phyloP scores from a whole-genome alignment of 2,888 invertebrate species.

The Dugesia japonica region DNA sequence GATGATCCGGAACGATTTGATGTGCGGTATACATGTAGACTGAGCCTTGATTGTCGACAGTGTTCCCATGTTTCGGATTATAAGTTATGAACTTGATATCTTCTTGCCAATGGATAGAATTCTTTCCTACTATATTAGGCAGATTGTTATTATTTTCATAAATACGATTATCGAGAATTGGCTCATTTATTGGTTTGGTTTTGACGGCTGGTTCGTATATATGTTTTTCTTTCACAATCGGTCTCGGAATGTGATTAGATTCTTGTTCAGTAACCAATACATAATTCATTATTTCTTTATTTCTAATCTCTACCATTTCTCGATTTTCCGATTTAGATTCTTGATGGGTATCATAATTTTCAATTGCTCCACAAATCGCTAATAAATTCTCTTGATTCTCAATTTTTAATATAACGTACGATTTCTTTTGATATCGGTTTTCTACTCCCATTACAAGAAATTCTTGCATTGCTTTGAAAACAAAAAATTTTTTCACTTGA shows the following conservation, averaged over 20 bases:
- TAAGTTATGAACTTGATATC: slow-evolving; percentile 32
- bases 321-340: not conserved
- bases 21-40: slow-evolving; percentile 34
- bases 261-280: not conserved
- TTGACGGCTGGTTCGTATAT: too few relatives aligned
- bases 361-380: not conserved
- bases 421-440: not conserved
- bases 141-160: too few relatives aligned
- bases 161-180: too few relatives aligned
- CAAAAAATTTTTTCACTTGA: not conserved
- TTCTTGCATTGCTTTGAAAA: not conserved
- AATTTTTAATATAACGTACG: not conserved
- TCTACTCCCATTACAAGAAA: not conserved
- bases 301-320: not conserved
- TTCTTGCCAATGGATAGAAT: slow-evolving; percentile 20
- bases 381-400: not conserved
- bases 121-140: not conserved
- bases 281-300: not conserved
- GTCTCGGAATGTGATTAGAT: not conserved
- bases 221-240: not conserved
- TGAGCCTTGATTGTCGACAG: slow-evolving; percentile 25
- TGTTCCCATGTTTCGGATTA: slow-evolving; percentile 26
- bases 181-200: too few relatives aligned
- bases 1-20: slow-evolving; percentile 23
- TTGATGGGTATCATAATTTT: not conserved